A percentile compares a stretch with the other conserved stretches of the same genome.
Conservation (phyloP, 2,888 invertebrate species). For the Chrysina gloriosa region DNA sequence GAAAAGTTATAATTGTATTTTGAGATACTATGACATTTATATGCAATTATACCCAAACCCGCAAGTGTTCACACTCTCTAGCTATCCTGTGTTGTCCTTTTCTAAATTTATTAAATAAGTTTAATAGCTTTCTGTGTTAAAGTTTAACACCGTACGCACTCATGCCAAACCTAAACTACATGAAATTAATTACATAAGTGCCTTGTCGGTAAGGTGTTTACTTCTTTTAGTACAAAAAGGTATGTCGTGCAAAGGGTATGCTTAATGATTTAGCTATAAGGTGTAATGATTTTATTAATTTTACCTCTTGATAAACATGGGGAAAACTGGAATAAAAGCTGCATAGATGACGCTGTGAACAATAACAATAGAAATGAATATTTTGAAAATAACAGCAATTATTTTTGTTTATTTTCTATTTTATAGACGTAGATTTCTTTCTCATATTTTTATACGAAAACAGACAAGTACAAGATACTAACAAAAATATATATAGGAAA, state of each 20-base stretch:
- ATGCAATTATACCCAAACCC: not conserved
- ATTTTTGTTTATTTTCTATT: too few relatives aligned
- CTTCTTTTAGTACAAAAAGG: not conserved
- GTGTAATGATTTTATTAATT: conserved; percentile 13
- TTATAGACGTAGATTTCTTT: conserved; percentile 3
- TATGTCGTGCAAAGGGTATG: conserved; percentile 4
- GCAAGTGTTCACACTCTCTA: not conserved
- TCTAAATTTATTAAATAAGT: too few relatives aligned
- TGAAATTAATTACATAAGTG: too few relatives aligned
- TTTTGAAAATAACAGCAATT: conserved; percentile 1
- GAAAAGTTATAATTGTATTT: too few relatives aligned
- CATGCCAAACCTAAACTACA: too few relatives aligned
- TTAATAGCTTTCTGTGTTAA: too few relatives aligned
- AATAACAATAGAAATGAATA: conserved; percentile 26
- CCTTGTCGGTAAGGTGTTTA: too few relatives aligned
- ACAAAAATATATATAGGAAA: not conserved
- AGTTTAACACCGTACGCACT: too few relatives aligned
- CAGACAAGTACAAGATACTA: not conserved
- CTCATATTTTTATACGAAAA: not conserved
- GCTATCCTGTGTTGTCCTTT: conserved; percentile 3
- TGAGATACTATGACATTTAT: not conserved
- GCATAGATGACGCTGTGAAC: conserved; percentile 42
- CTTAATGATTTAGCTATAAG: not conserved
- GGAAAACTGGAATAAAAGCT: conserved; percentile 45
- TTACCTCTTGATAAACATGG: conserved; percentile 44